Base-by-base conservation (phyloP, 2,113 vertebrate genomes). In the Chloebia gouldiae region DNA sequence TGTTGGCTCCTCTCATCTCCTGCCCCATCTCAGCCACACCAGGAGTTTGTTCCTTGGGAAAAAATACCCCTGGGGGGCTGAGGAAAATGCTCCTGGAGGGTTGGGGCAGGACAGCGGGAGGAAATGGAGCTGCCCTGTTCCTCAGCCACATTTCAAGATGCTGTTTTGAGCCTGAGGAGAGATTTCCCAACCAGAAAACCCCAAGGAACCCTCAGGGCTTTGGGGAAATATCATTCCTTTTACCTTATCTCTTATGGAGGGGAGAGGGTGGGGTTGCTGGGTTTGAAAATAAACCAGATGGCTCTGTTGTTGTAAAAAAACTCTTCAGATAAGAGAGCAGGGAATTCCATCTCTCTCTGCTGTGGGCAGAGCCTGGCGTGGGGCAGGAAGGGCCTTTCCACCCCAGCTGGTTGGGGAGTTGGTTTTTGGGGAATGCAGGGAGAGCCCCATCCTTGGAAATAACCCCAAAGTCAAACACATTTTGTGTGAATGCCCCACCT, bases 161-260 rank as follows among this genome's bases (percentile, higher is more conserved):
- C 47, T 96, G 37, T 31, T 94, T 35, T 80, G 73, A 90, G 54
- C 75, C 51, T n/a, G 30, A 92, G 72, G 88, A 86, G 64, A 86
- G 44, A 75, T 95, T 95, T 93, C 89, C 42, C 92, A 93, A 65
- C 31, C 81, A 39, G 37, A 78, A 86, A 75, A 78, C 35, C 40
- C 42, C 75, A 40, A 7, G 37, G 49, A 75, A 3, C 49, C 53
- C 77, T 40, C n/a, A 25, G 72, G 61, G 80, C 49, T 84, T 92
- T 53, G 56, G 57, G 68, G 77, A 81, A 91, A 81, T 61, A 10
- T 1, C 9, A 60, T 81, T 92, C 66, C 51, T 80, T 88, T 61
- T 57, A 45, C 73, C 30, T 64, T 93, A 81, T 91, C 93, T 81
- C 35, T 49, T 49, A 18, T 1, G 37, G 51, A 47, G 76, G 57